Conservation (phyloP, 2,797 vertebrate species). For the Siniperca undulata region DNA sequence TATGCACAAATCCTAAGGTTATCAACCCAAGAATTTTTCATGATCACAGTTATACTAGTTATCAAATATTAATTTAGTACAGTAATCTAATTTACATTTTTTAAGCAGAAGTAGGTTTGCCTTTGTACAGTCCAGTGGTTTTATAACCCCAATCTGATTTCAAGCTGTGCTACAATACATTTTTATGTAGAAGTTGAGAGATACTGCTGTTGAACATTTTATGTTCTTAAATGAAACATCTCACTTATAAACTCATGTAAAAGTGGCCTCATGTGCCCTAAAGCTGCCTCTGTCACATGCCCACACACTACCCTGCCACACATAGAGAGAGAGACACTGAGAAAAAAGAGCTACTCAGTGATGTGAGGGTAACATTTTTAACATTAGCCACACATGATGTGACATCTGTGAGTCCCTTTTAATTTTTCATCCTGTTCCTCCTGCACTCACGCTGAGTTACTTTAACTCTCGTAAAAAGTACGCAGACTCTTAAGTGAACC, state of each 20-base stretch:
- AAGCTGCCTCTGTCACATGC: conserved; percentile 2
- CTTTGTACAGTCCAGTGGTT: background rate
- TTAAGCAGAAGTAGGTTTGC: background rate
- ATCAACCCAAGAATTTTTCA: too few relatives aligned
- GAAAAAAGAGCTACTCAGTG: background rate
- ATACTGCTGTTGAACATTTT: background rate
- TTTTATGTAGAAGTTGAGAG: background rate
- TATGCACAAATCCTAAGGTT: too few relatives aligned
- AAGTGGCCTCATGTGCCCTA: background rate
- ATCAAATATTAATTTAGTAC: background rate
- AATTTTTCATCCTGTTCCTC: conserved; percentile 46
- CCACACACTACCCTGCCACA: background rate
- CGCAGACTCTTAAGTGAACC: conserved; percentile 1
- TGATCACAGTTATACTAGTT: background rate
- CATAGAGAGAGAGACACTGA: background rate
- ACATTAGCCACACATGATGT: conserved; percentile 34
- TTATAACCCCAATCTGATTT: background rate
- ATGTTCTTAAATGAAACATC: conserved; percentile 21
- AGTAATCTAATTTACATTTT: background rate
- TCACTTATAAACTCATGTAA: background rate
- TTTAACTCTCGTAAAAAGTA: background rate
- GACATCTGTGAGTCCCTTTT: conserved; percentile 34
- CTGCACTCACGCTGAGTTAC: background rate
- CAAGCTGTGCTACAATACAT: background rate
- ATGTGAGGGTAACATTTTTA: conserved; percentile 32